Base-by-base conservation (phyloP, 2,113 vertebrate species). In the Benitochromis conjunctus region DNA sequence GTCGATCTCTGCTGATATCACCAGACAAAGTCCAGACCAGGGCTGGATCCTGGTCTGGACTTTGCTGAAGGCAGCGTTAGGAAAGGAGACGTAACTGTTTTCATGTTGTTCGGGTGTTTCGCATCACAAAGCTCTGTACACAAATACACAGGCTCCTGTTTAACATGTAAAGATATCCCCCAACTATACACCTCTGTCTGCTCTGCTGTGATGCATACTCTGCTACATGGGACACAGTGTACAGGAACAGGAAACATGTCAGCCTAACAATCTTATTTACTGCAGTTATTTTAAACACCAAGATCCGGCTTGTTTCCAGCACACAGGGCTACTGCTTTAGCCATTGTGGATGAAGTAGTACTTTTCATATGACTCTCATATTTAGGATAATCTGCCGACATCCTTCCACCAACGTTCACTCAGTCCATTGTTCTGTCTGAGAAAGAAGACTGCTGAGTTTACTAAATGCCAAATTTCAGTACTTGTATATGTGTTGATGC, bases 1-100 rank as follows among this genome's bases (percentile, higher is more conserved):
- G 5, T 12, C 11, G 13, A 2, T 3, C 31, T 43, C 4, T 43
- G 11, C 10, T 41, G 31, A 4, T 0, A 0, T 31, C 58, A 62
- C 26, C 18, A 36, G 34, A 36, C 7, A 36, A 3, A 19, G 58
- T 12, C 31, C 58, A 4, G 58, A 36, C 18, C 31, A 64, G 31
- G 29, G 1, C 58, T 19, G 16, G 16, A 62, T 1, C 2, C 3
- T 36, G 31, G 14, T 4, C 58, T 10, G 0, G 7, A 3, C 57
- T 18, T 34, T 2, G 34, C 58, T 62, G 57, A 34, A 60, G 8
- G 14, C 58, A 62, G 24, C 1, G 14, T 31, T 9, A 5, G 56
- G 24, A 29, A 58, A 2, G 36, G 7, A 36, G 36, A 36, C 2
- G 4, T 36, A 36, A 36, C 36, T 2, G 8, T 36, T 36, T 36